Evolutionary conservation across 2,888 invertebrate genomes (phyloP).

Genomic region (Thalpophila matura): DNA sequence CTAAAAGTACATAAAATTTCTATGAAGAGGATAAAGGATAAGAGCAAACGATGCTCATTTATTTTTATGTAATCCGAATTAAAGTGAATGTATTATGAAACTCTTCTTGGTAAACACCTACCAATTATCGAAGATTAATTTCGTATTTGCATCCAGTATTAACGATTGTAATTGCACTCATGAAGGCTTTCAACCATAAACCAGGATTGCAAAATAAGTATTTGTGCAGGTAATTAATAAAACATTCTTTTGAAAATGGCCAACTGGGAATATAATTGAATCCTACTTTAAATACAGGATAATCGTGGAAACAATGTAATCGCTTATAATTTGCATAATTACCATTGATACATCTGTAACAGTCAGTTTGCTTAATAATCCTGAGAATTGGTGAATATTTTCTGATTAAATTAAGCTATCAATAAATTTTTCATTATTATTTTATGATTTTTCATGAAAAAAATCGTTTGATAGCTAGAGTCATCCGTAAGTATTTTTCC

Average conservation of each 20-base stretch:
- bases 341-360: background rate
- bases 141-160: background rate
- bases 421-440: too few relatives aligned
- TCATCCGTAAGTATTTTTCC: too few relatives aligned
- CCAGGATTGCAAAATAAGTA: background rate
- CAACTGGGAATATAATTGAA: background rate
- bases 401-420: too few relatives aligned
- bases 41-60: background rate
- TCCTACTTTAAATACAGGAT: background rate
- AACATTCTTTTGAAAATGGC: background rate
- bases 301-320: background rate
- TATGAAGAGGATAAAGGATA: too few relatives aligned
- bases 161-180: constrained; percentile 1
- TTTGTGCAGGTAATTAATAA: constrained; percentile 11
- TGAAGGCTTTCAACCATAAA: background rate
- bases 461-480: too few relatives aligned
- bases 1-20: too few relatives aligned
- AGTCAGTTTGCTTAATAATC: background rate
- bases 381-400: background rate
- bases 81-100: too few relatives aligned
- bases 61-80: too few relatives aligned
- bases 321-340: background rate
- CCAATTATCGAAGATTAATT: background rate
- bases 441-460: too few relatives aligned
- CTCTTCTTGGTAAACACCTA: background rate